Conservation (phyloP, 1,140 invertebrate species). For the Panagrolaimus sp. region DNA sequence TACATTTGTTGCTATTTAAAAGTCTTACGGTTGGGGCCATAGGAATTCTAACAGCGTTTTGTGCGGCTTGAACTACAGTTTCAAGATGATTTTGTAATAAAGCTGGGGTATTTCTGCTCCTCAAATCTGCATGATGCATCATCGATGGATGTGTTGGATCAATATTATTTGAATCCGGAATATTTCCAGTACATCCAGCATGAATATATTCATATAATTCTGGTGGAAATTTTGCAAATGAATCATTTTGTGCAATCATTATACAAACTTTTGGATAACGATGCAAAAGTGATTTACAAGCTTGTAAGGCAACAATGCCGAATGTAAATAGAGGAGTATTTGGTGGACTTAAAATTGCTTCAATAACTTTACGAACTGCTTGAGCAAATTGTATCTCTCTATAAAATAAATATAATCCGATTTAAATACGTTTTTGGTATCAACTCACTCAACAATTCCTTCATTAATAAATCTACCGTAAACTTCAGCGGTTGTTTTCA, state of each 20-base stretch:
- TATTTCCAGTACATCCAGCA: constrained; percentile 35
- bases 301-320: constrained; percentile 50
- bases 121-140: not conserved
- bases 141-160: not conserved
- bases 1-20: no score
- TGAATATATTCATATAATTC: constrained; percentile 42
- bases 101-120: not conserved
- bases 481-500: constrained; percentile 90
- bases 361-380: constrained; percentile 49
- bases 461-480: constrained; percentile 97
- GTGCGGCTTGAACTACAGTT: not conserved
- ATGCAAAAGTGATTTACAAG: constrained; percentile 39
- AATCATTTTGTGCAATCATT: constrained; percentile 44
- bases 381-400: constrained; percentile 52
- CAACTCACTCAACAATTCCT: constrained; percentile 66
- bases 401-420: constrained; percentile 27
- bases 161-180: constrained; percentile 12
- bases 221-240: constrained; percentile 38
- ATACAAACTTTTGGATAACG: constrained; percentile 53
- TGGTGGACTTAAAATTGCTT: constrained; percentile 38
- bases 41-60: constrained; percentile 38
- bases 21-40: constrained; percentile 28
- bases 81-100: not conserved
- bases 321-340: constrained; percentile 43
- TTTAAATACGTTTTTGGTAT: not conserved